Evolutionary conservation across 2,797 vertebrate genomes (phyloP).

Genomic region (Melanogrammus aeglefinus): DNA sequence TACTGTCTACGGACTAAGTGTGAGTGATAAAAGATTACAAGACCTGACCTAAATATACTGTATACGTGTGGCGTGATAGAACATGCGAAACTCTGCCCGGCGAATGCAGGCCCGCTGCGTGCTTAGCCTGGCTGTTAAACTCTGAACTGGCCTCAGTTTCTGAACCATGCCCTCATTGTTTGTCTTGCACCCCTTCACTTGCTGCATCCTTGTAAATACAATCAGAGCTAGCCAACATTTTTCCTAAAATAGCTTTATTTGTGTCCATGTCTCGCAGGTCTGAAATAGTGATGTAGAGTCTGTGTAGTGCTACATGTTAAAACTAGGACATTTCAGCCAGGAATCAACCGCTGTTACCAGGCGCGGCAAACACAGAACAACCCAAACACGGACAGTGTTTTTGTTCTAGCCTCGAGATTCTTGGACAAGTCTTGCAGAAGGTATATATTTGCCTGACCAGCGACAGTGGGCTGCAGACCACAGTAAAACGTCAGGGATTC

Average conservation of each 20-base stretch:
- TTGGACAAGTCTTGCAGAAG: constrained; percentile 4
- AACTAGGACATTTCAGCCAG: constrained; percentile 63
- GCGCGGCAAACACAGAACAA: constrained; percentile 26
- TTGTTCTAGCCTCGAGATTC: constrained; percentile 25
- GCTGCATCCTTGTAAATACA: constrained; percentile 55
- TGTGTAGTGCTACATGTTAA: constrained; percentile 32
- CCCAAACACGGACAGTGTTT: constrained; percentile 42
- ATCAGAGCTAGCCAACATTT: constrained; percentile 48
- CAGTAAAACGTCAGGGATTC: constrained; percentile 65
- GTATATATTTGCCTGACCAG: constrained; percentile 57
- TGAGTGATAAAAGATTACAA: constrained; percentile 53
- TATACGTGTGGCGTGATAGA: constrained; percentile 63
- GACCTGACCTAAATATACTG: constrained; percentile 57
- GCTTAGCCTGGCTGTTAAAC: constrained; percentile 34
- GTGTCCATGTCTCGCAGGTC: constrained; percentile 60
- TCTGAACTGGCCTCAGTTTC: constrained; percentile 44
- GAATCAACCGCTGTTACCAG: constrained; percentile 38
- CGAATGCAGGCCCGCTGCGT: constrained; percentile 38
- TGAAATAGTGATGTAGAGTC: constrained; percentile 57
- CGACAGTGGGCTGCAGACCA: constrained; percentile 58
- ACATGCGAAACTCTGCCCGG: constrained; percentile 34
- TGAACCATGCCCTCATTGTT: constrained; percentile 51
- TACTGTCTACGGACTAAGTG: constrained; percentile 56
- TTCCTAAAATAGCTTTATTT: constrained; percentile 53
- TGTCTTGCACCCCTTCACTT: constrained; percentile 49